Percentiles rank a stretch among this genome's conserved stretches.
Evolutionary conservation across 2,113 vertebrate genomes (phyloP).

Genomic region (Crocuta crocuta): DNA sequence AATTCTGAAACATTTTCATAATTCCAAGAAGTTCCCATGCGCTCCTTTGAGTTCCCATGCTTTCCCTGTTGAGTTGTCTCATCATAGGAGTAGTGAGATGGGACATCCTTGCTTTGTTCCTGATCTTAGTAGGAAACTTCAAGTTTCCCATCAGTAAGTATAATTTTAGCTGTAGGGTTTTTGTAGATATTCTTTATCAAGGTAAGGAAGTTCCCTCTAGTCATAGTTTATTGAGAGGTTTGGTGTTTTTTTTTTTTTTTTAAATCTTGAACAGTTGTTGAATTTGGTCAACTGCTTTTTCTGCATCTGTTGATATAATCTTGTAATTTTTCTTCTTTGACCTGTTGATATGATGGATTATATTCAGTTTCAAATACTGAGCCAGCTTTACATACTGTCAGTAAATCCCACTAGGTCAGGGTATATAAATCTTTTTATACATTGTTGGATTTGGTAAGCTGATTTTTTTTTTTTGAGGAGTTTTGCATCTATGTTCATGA

Average conservation of each 20-base stretch:
- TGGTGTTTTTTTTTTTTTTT: not conserved
- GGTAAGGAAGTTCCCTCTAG: not conserved
- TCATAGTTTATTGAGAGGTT: not conserved
- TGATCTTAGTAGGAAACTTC: not conserved
- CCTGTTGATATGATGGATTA: not conserved
- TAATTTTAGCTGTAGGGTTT: not conserved
- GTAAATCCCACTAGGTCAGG: not conserved
- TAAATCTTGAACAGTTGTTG: not conserved
- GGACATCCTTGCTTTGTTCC: not conserved
- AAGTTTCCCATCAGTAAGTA: not conserved
- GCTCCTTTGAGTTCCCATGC: not conserved
- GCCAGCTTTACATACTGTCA: not conserved
- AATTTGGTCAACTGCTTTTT: not conserved
- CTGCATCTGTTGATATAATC: not conserved
- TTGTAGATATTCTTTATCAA: not conserved
- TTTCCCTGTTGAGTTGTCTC: not conserved
- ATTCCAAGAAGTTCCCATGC: not conserved
- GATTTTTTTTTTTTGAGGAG: not conserved
- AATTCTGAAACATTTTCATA: not conserved
- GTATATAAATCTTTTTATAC: not conserved
- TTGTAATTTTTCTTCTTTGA: not conserved
- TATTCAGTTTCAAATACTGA: not conserved
- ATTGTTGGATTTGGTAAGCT: not conserved
- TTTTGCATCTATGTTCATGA: not conserved
- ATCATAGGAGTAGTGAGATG: not conserved